Percentiles rank a stretch among this genome's conserved stretches.
These are phyloP conservation scores for Epinotia brunnichana DNA, from an alignment of 2,888 invertebrate species.

Conservation along the genomic window DNA sequence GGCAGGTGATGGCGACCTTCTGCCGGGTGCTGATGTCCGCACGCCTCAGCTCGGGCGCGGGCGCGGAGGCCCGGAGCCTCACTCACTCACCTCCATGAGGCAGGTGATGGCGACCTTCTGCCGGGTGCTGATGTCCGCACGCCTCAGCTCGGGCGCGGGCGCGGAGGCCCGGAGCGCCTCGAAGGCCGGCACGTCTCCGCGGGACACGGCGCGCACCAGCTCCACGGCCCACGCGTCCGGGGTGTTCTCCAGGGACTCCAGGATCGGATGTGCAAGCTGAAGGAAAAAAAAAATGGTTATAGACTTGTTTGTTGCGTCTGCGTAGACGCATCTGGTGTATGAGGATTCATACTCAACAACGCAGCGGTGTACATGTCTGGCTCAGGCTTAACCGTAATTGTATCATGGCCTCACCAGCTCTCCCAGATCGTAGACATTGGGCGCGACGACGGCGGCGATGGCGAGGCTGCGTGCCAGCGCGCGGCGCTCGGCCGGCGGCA, in stretches of 20 bases:
- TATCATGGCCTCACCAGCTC: conserved; percentile 87
- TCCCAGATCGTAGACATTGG: conserved; percentile 98
- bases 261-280: conserved; percentile 95
- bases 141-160: conserved; percentile 91
- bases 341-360: too few relatives aligned
- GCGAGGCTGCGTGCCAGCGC: conserved; percentile 92
- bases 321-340: too few relatives aligned
- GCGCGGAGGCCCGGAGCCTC: conserved; percentile 82
- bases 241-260: conserved; percentile 92
- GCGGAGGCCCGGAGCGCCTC: conserved; percentile 82
- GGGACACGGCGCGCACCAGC: conserved; percentile 93
- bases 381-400: too few relatives aligned
- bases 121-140: conserved; percentile 90
- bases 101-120: conserved; percentile 98
- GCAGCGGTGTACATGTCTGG: too few relatives aligned
- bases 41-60: conserved; percentile 91
- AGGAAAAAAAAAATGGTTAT: not conserved
- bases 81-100: conserved; percentile 95
- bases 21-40: conserved; percentile 92
- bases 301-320: too few relatives aligned
- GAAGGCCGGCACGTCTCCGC: conserved; percentile 90
- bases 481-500: conserved; percentile 61
- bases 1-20: conserved; percentile 96
- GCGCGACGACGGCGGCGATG: conserved; percentile 96
- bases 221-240: conserved; percentile 94